Percentiles rank a stretch among this genome's conserved stretches.
Conservation (phyloP, 2,888 invertebrate genomes). For the Phengaris alcon region DNA sequence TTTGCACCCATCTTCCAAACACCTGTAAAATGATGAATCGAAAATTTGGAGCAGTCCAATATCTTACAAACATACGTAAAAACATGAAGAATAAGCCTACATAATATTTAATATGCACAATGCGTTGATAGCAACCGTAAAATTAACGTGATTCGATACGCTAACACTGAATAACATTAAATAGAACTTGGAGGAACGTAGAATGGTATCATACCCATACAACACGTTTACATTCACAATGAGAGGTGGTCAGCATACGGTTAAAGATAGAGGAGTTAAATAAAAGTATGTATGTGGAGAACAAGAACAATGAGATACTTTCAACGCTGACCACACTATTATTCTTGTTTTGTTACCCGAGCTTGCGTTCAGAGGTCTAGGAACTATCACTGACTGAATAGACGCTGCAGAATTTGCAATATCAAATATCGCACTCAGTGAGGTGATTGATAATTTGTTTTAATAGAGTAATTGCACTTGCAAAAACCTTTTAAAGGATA, state of each 20-base stretch:
- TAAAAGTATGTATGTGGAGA: not conserved
- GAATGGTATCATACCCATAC: not conserved
- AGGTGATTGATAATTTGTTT: not conserved
- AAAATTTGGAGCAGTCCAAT: not conserved
- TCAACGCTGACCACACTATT: constrained; percentile 13
- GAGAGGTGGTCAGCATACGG: not conserved
- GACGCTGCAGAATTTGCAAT: not conserved
- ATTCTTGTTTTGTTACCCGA: constrained; percentile 22
- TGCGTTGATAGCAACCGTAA: constrained; percentile 4
- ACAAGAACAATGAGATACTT: constrained; percentile 23
- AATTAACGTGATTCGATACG: constrained; percentile 1
- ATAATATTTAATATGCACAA: not conserved
- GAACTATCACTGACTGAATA: not conserved
- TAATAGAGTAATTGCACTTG: not conserved
- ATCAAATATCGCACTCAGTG: constrained; percentile 6
- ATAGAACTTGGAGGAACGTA: not conserved
- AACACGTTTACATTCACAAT: constrained; percentile 10
- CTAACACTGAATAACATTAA: constrained; percentile 8
- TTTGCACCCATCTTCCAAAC: too few species aligned
- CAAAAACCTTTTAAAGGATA: not conserved
- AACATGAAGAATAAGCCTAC: not conserved
- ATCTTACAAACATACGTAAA: not conserved
- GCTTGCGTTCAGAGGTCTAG: constrained; percentile 10
- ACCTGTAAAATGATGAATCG: not conserved
- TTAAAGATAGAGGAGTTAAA: not conserved